Evolutionary conservation across 2,113 vertebrate species (phyloP).

Genomic region (Mormyrus lacerda): DNA sequence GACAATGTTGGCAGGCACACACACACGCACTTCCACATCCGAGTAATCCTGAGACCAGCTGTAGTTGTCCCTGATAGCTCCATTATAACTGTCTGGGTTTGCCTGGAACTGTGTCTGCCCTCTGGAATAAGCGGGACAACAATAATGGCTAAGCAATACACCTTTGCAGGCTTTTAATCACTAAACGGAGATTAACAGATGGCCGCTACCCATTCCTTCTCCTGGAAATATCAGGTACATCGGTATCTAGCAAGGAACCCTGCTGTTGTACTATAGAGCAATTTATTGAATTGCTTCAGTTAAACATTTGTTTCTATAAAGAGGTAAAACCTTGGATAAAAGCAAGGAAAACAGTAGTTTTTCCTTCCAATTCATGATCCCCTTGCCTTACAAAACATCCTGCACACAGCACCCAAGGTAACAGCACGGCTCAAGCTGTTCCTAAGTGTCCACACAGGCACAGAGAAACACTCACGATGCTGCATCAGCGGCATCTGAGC

Average conservation of each 20-base stretch:
- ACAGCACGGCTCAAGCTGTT: neutral
- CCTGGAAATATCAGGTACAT: neutral
- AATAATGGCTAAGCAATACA: neutral
- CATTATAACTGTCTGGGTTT: slow-evolving; percentile 89
- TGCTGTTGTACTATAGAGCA: neutral
- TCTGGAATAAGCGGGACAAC: slow-evolving; percentile 40
- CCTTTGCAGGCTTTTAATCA: neutral
- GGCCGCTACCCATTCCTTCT: neutral
- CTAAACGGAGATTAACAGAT: neutral
- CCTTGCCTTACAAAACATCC: neutral
- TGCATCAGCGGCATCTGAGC: neutral
- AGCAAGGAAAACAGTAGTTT: neutral
- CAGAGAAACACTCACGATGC: neutral
- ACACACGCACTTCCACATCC: slow-evolving; percentile 85
- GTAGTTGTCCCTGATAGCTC: slow-evolving; percentile 77
- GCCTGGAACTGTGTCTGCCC: slow-evolving; percentile 67
- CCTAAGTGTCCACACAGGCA: neutral
- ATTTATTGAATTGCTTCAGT: neutral
- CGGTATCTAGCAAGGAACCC: neutral
- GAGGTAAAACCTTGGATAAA: neutral
- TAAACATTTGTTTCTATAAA: neutral
- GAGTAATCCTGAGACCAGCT: slow-evolving; percentile 89
- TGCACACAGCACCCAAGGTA: neutral
- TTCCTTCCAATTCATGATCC: neutral
- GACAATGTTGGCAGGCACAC: slow-evolving; percentile 70